These are phyloP conservation scores for Himantopus leucocephalus DNA, from an alignment of 2,113 vertebrate species.

Conservation along the genomic window DNA sequence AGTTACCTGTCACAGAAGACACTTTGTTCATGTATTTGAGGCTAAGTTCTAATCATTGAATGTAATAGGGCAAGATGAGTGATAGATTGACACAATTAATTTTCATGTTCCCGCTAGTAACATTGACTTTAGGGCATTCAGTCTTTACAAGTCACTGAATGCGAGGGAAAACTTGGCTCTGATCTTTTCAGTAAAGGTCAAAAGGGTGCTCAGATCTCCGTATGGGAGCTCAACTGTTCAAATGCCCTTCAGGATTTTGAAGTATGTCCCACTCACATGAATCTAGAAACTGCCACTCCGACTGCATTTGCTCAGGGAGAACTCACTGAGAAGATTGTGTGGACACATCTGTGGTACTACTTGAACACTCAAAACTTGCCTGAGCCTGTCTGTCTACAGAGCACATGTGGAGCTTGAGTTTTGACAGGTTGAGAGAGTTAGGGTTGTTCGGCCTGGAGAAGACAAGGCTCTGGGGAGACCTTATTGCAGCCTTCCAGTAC, in stretches of 20 bases:
- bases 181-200: slow-evolving; percentile 45
- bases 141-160: slow-evolving; percentile 22
- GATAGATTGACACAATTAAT: slow-evolving; percentile 64
- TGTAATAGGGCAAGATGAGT: slow-evolving; percentile 50
- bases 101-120: slow-evolving; percentile 31
- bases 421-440: too few species aligned
- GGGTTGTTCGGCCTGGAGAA: too few species aligned
- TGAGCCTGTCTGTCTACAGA: background rate
- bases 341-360: background rate
- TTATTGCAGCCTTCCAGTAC: too few species aligned
- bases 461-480: too few species aligned
- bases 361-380: background rate
- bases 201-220: background rate
- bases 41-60: slow-evolving; percentile 29
- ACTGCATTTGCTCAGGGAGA: background rate
- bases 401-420: background rate
- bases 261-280: background rate
- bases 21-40: slow-evolving; percentile 21
- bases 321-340: background rate
- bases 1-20: slow-evolving; percentile 6
- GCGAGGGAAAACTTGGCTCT: slow-evolving; percentile 43
- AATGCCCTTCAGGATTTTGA: slow-evolving; percentile 4
- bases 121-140: slow-evolving; percentile 38
- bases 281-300: background rate
- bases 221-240: background rate